These are phyloP conservation scores for Anodontia alba DNA, from an alignment of 2,888 invertebrate genomes.

Conservation along the genomic window DNA sequence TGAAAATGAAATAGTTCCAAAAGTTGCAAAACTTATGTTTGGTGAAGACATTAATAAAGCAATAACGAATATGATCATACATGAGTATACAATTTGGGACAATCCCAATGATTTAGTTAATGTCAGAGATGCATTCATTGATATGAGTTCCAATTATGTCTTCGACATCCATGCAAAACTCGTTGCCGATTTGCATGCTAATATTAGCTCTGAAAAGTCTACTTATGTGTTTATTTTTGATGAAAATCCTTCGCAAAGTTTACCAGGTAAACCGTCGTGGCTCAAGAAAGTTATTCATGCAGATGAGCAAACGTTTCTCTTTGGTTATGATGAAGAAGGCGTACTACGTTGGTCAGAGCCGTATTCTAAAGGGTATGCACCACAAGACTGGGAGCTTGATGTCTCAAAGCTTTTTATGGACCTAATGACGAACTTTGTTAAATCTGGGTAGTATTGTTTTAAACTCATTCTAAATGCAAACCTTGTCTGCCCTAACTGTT, in stretches of 20 bases:
- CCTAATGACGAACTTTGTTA: not conserved
- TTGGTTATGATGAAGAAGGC: not conserved
- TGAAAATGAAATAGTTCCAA: conserved; percentile 8
- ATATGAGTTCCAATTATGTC: conserved; percentile 90
- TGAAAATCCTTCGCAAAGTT: conserved; percentile 64
- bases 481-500: too few species aligned
- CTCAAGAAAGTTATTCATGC: conserved; percentile 73
- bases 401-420: not conserved
- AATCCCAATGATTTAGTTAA: conserved; percentile 88
- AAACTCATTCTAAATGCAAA: too few species aligned
- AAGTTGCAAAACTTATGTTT: not conserved
- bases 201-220: not conserved
- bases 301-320: conserved; percentile 43
- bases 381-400: not conserved
- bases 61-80: conserved; percentile 21
- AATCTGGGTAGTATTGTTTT: not conserved
- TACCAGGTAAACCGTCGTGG: conserved; percentile 67
- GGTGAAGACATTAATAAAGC: conserved; percentile 20
- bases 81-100: conserved; percentile 31
- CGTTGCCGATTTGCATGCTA: not conserved
- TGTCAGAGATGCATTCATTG: not conserved
- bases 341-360: not conserved
- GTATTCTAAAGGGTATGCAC: not conserved
- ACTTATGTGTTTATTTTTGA: conserved; percentile 48
- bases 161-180: conserved; percentile 94